These are phyloP conservation scores for Trididemnum miniatum DNA, from an alignment of 23 tunicate genomes.

Conservation along the genomic window DNA sequence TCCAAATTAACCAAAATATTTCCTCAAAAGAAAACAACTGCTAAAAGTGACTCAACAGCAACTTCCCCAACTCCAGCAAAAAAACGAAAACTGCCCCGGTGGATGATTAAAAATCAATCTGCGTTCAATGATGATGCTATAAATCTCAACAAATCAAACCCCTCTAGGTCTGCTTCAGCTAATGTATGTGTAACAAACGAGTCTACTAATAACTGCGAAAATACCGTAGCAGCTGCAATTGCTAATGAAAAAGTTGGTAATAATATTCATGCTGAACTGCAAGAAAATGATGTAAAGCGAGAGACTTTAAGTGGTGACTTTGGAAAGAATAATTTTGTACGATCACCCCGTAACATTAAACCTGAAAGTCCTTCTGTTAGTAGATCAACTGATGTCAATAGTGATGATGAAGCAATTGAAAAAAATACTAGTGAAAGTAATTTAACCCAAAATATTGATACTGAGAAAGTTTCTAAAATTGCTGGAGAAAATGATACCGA, in stretches of 20 bases:
- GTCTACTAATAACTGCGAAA: neutral
- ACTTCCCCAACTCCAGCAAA: neutral
- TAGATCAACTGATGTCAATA: neutral
- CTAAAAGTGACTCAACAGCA: neutral
- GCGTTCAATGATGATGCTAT: neutral
- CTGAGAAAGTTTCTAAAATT: neutral
- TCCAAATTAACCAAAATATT: conserved; percentile 1
- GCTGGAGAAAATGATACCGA: neutral
- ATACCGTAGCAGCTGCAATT: neutral
- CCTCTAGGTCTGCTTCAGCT: no score
- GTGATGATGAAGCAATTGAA: neutral
- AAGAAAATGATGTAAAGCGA: no score
- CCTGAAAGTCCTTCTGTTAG: neutral
- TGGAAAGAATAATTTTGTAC: no score
- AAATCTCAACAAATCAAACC: no score
- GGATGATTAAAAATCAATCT: conserved; percentile 39
- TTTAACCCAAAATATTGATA: neutral
- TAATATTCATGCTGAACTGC: no score
- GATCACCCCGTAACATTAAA: neutral
- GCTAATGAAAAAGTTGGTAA: neutral
- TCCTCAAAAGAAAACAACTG: neutral
- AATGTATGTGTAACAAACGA: no score
- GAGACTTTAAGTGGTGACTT: neutral
- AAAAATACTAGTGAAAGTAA: neutral
- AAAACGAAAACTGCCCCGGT: conserved; percentile 65